These are phyloP conservation scores for Amphipoea oculea DNA, from an alignment of 2,888 invertebrate species.

Conservation along the genomic window DNA sequence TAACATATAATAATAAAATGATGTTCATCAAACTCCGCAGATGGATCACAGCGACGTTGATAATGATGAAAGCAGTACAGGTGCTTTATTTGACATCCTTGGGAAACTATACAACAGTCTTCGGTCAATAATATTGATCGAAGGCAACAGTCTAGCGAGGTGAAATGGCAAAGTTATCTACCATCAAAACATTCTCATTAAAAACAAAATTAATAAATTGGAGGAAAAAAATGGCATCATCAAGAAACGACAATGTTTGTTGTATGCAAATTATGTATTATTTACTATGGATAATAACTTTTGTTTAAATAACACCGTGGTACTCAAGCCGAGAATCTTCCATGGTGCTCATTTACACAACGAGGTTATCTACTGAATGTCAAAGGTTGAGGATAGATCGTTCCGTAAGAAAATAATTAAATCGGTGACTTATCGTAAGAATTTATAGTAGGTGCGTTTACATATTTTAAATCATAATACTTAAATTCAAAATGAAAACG, in stretches of 20 bases:
- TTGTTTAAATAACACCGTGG: neutral
- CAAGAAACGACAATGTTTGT: neutral
- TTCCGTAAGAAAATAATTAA: slow-evolving; percentile 13
- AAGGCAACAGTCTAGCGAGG: too few relatives aligned
- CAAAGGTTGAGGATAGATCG: slow-evolving; percentile 47
- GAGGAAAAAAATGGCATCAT: neutral
- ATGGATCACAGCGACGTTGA: neutral
- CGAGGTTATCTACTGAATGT: slow-evolving; percentile 54
- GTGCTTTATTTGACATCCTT: neutral
- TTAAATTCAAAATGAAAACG: neutral
- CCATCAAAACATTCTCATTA: neutral
- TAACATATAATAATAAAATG: neutral
- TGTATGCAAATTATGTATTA: neutral
- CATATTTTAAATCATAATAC: neutral
- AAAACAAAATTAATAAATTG: neutral
- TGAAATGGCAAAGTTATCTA: neutral
- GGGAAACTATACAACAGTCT: slow-evolving; percentile 16
- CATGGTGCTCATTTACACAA: slow-evolving; percentile 29
- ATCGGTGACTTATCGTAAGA: neutral
- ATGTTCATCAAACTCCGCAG: neutral
- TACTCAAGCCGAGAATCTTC: slow-evolving; percentile 47
- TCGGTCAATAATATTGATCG: too few relatives aligned
- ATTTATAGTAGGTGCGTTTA: neutral
- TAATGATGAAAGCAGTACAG: neutral
- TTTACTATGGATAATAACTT: slow-evolving; percentile 1